phyloP scores from a whole-genome alignment of 1,140 invertebrate species.

The Drosophila kanapiae region DNA sequence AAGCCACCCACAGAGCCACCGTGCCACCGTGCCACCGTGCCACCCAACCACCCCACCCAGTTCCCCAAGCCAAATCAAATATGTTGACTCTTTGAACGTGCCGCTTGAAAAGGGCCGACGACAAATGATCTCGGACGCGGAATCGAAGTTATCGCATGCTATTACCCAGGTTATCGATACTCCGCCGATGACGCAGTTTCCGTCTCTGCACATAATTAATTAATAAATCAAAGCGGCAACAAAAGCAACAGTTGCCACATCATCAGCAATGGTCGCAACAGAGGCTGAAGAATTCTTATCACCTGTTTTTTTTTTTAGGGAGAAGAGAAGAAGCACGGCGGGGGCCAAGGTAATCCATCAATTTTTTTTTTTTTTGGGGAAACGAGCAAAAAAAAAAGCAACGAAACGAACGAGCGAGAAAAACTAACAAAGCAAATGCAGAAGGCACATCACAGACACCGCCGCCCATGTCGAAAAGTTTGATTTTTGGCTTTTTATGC shows the following conservation, averaged over 20 bases:
- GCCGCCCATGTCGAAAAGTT: constrained; percentile 83
- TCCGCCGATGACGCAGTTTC: constrained; percentile 70
- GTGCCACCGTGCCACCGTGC: constrained; percentile 4
- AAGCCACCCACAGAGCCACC: constrained; percentile 5
- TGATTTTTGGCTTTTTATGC: constrained; percentile 85
- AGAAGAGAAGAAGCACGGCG: not conserved
- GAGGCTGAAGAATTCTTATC: constrained; percentile 59
- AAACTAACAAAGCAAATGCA: constrained; percentile 67
- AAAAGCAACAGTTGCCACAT: constrained; percentile 64
- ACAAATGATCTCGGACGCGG: constrained; percentile 59
- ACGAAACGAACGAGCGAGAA: constrained; percentile 46
- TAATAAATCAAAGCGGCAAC: constrained; percentile 76
- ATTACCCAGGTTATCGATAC: constrained; percentile 72
- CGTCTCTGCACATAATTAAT: constrained; percentile 74
- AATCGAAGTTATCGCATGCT: constrained; percentile 56
- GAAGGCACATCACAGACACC: constrained; percentile 76
- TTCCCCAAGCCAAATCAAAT: constrained; percentile 53
- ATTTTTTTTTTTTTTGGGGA: constrained; percentile 48
- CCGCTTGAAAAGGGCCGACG: constrained; percentile 55
- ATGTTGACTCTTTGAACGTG: constrained; percentile 54
- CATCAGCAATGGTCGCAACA: constrained; percentile 40
- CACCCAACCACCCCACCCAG: constrained; percentile 9
- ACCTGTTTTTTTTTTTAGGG: constrained; percentile 10
- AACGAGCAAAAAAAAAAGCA: constrained; percentile 56
- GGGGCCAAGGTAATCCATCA: constrained; percentile 80